Evolutionary conservation across 2,113 vertebrate species (phyloP), one percentile per base, ranked within the genome.

Genomic region (Lipotes vexillifer): DNA sequence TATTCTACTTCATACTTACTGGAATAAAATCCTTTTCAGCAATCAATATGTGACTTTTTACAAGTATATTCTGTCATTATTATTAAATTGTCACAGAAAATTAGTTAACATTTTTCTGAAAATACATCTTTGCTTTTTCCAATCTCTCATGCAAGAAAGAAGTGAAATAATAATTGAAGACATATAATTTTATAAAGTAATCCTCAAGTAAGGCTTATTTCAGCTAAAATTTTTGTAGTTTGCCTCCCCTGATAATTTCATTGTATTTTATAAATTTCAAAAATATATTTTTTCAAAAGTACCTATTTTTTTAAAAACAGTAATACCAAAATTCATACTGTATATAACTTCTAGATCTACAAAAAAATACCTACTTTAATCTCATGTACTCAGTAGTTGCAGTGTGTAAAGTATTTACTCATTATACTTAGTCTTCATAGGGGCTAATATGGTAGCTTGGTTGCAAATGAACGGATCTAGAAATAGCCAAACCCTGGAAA

Each of bases 81-180:
- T 96, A 96, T 96, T 27, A 1, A 89, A 91, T 90, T 96, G 15
- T 41, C 71, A 90, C 59, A 93, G 15, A 57, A 96, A 88, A 93
- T 88, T 97, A 95, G 90, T 84, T 71, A 93, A 92, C 81, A 65
- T 46, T 90, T 88, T 94, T 91, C 20, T 57, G 65, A 93, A 88
- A 82, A 88, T 44, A 3, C 8, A n/a, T 36, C 2, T 94, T 96
- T 96, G n/a, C 5, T 41, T 65, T 94, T 93, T 94, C 36, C 13
- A 44, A 75, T 86, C 12, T 86, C 12, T 38, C 38, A 46, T 72
- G 6, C 81, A 88, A 87, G 4, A 93, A 57, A 41, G 90, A 96
- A 93, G 63, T 96, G 8, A 96, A 98, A 87, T 69, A 65, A 97
- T 95, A 20, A 84, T 80, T 80, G 15, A 49, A 96, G 25, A 38